These are phyloP conservation scores for Ichneumoninae sp. DNA, from an alignment of 2,888 invertebrate genomes.

Conservation along the genomic window DNA sequence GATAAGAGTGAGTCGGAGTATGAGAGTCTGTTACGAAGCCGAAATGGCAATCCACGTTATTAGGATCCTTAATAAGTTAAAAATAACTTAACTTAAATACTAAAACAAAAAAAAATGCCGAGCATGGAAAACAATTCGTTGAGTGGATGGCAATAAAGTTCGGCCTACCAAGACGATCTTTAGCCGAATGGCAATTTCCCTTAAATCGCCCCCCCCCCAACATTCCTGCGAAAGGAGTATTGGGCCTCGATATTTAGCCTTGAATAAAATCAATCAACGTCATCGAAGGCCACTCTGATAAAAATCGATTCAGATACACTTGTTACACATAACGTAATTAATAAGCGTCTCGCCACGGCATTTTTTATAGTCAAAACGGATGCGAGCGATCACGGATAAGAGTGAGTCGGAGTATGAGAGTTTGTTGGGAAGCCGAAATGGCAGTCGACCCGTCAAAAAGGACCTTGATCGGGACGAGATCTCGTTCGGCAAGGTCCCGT, in stretches of 20 bases:
- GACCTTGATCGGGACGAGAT: slow-evolving; percentile 46
- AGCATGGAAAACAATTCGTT: no score
- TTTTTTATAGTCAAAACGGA: background rate
- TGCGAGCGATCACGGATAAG: background rate
- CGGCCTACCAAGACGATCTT: no score
- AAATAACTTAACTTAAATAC: no score
- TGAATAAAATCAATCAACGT: background rate
- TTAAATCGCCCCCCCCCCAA: no score
- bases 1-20: background rate
- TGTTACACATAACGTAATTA: background rate
- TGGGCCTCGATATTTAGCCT: background rate
- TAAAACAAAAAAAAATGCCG: no score
- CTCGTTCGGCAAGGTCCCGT: slow-evolving; percentile 16
- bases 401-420: background rate
- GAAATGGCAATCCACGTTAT: no score
- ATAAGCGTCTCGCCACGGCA: background rate
- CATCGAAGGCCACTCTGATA: background rate
- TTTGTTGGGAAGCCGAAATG: slow-evolving; percentile 12
- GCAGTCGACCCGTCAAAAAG: slow-evolving; percentile 6
- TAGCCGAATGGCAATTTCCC: no score
- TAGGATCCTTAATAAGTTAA: no score
- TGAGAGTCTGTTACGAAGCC: background rate
- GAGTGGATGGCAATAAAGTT: no score
- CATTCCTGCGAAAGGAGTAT: no score
- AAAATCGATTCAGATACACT: background rate